Percentiles rank a stretch among this genome's conserved stretches.
Evolutionary conservation across 2,888 invertebrate genomes (phyloP).

Genomic region (Eustalomyia histrio): DNA sequence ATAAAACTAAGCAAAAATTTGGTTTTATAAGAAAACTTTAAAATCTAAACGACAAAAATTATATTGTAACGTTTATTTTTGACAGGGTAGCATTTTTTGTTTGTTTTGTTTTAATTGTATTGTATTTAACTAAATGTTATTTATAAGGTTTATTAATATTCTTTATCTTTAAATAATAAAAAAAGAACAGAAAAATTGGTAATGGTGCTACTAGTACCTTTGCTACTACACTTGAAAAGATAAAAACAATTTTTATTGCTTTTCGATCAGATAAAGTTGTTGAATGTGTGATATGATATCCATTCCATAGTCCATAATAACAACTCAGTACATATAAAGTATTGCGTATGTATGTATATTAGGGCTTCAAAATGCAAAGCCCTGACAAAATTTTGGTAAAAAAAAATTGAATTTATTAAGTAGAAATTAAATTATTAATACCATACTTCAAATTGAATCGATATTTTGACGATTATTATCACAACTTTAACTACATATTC

Average conservation of each 20-base stretch:
- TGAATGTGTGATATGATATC: constrained; percentile 75
- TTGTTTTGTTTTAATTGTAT: constrained; percentile 60
- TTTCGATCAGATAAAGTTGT: constrained; percentile 77
- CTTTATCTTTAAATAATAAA: constrained; percentile 75
- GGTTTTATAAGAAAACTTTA: background rate
- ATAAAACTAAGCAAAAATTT: constrained; percentile 42
- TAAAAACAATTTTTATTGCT: constrained; percentile 77
- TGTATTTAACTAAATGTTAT: constrained; percentile 72
- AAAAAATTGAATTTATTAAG: too few relatives aligned
- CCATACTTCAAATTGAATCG: too few relatives aligned
- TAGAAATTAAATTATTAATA: too few relatives aligned
- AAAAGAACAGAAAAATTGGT: constrained; percentile 64
- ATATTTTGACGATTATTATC: too few relatives aligned
- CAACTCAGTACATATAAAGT: background rate
- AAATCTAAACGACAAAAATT: background rate
- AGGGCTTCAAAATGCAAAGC: too few relatives aligned
- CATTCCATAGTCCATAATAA: constrained; percentile 70
- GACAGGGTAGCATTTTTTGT: background rate
- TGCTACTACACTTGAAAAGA: constrained; percentile 77
- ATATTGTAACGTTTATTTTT: background rate
- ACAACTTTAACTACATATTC: too few relatives aligned
- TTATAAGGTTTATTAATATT: constrained; percentile 77
- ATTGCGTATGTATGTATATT: too few relatives aligned
- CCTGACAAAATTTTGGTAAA: too few relatives aligned
- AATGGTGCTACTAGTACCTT: constrained; percentile 69